Conservation (phyloP, 2,113 vertebrate species). For the Dryoscopus gambensis region DNA sequence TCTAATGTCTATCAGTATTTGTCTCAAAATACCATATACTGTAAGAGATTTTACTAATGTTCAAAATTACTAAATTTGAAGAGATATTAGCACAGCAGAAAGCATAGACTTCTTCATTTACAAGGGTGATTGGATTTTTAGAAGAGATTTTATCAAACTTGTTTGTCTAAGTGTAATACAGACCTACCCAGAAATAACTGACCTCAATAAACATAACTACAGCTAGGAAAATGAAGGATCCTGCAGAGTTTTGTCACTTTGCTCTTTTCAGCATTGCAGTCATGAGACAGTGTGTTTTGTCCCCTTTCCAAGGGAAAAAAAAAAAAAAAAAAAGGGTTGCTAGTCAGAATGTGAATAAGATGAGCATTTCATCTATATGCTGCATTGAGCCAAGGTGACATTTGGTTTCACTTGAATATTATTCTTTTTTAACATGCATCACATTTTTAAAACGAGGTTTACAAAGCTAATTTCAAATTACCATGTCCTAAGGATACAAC, state of each 20-base stretch:
- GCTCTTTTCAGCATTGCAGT: constrained; percentile 41
- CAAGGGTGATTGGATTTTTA: background rate
- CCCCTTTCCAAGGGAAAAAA: background rate
- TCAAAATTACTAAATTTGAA: background rate
- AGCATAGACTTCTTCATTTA: background rate
- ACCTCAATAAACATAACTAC: background rate
- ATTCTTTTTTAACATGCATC: background rate
- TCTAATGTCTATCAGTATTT: background rate
- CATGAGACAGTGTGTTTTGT: background rate
- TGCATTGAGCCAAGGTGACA: constrained; percentile 47
- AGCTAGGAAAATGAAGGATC: constrained; percentile 2
- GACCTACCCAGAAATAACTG: background rate
- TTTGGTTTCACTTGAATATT: background rate
- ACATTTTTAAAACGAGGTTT: background rate
- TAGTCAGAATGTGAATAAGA: constrained; percentile 4
- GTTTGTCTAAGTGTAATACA: background rate
- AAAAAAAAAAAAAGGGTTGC: background rate
- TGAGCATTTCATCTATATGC: constrained; percentile 23
- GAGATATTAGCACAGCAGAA: background rate
- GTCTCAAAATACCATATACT: background rate
- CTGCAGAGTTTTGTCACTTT: constrained; percentile 2
- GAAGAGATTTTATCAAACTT: background rate
- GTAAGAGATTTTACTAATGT: background rate
- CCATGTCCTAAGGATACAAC: background rate
- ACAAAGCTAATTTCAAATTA: background rate